Percentiles rank a stretch among this genome's conserved stretches.
These are phyloP conservation scores for Acanthosepion lycidas DNA, from an alignment of 2,888 invertebrate genomes.

Conservation along the genomic window DNA sequence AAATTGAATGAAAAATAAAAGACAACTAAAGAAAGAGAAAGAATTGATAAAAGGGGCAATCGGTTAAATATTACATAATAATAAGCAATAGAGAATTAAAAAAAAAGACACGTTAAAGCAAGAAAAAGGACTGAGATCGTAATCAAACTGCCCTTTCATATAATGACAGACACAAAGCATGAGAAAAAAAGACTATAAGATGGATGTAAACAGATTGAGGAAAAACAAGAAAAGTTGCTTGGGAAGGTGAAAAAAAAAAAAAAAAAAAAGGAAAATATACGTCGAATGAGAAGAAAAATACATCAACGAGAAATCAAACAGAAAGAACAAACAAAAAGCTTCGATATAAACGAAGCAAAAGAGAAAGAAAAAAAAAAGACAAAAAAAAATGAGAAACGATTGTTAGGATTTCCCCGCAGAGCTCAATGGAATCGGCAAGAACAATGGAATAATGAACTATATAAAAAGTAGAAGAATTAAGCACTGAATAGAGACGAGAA, in stretches of 20 bases:
- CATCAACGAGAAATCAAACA: neutral
- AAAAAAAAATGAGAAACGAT: neutral
- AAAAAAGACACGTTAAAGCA: too few relatives aligned
- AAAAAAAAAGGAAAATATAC: neutral
- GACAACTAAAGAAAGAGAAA: too few relatives aligned
- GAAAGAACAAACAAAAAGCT: neutral
- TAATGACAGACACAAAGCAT: neutral
- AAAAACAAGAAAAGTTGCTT: neutral
- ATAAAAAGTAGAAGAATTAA: neutral
- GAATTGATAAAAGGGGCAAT: too few relatives aligned
- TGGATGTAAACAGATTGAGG: neutral
- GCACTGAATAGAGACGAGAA: neutral
- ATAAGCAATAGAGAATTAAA: neutral
- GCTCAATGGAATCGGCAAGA: neutral
- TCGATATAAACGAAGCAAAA: neutral
- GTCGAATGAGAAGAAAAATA: neutral
- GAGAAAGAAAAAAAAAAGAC: neutral
- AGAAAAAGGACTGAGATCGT: neutral
- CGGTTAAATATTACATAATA: neutral
- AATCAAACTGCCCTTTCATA: neutral
- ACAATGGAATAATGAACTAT: neutral
- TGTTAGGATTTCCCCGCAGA: neutral
- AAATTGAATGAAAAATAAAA: neutral
- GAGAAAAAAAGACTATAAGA: neutral
- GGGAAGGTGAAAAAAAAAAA: neutral